Evolutionary conservation across 2,888 invertebrate genomes (phyloP).

Genomic region (Archips xylosteana): DNA sequence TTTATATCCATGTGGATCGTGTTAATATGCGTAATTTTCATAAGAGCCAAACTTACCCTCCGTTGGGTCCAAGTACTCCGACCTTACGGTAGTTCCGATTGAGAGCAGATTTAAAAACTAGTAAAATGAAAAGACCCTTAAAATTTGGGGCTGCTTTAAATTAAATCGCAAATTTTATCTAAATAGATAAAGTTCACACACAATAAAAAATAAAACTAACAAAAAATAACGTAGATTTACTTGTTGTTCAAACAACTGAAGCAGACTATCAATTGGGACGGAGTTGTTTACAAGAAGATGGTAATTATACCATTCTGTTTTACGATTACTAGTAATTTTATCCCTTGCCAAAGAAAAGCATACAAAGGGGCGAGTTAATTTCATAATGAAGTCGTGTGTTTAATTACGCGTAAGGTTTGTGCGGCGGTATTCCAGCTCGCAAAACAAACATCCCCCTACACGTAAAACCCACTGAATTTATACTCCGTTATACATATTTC

Average conservation of each 20-base stretch:
- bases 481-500: constrained; percentile 13
- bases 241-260: neutral
- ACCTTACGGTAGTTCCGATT: neutral
- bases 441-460: constrained; percentile 30
- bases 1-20: too few species aligned
- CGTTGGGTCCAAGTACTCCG: too few species aligned
- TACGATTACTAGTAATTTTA: constrained; percentile 17
- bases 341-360: constrained; percentile 19
- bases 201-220: too few species aligned
- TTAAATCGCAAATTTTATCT: neutral
- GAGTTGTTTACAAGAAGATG: neutral
- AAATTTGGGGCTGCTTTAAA: neutral
- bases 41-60: too few species aligned
- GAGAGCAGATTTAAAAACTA: neutral
- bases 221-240: neutral
- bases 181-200: too few species aligned
- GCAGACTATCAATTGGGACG: neutral
- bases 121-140: neutral
- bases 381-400: constrained; percentile 37
- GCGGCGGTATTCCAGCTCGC: constrained; percentile 28
- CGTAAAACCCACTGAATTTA: constrained; percentile 15
- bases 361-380: constrained; percentile 34
- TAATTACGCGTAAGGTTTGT: constrained; percentile 42
- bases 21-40: too few species aligned
- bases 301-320: constrained; percentile 3